Percentiles rank a stretch among this genome's conserved stretches.
Evolutionary conservation across 2,888 invertebrate species (phyloP).

Genomic region (Lamellibrachia columna): DNA sequence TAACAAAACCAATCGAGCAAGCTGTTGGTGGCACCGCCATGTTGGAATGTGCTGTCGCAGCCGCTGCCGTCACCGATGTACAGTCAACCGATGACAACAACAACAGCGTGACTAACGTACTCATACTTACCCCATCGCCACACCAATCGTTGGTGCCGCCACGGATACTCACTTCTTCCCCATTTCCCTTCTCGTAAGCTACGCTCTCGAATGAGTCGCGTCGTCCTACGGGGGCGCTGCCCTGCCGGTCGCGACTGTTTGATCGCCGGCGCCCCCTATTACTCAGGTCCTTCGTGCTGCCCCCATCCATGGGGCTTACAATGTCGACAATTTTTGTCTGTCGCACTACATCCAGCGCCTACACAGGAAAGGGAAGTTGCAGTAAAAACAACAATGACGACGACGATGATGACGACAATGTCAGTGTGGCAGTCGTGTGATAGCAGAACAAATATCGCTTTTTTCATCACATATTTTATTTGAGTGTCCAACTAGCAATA

Average conservation of each 20-base stretch:
- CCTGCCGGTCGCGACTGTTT: slow-evolving; percentile 70
- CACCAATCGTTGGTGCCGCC: slow-evolving; percentile 51
- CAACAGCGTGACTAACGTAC: slow-evolving; percentile 16
- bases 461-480: not conserved
- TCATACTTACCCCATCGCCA: slow-evolving; percentile 59
- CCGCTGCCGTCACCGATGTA: not conserved
- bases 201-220: slow-evolving; percentile 73
- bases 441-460: not conserved
- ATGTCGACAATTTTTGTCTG: slow-evolving; percentile 85
- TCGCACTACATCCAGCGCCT: slow-evolving; percentile 93
- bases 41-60: not conserved
- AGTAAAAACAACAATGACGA: not conserved
- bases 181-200: slow-evolving; percentile 72
- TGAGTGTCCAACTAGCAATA: not conserved
- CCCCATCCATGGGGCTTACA: slow-evolving; percentile 71
- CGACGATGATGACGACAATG: not conserved
- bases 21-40: not conserved
- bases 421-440: not conserved
- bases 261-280: slow-evolving; percentile 63
- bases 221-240: slow-evolving; percentile 59
- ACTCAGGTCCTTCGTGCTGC: slow-evolving; percentile 64
- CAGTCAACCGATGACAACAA: slow-evolving; percentile 17
- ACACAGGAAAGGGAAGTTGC: slow-evolving; percentile 29
- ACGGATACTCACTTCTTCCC: slow-evolving; percentile 78
- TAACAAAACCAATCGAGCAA: not conserved